These are phyloP conservation scores for Theocolax elegans DNA, from an alignment of 1,140 invertebrate genomes.

Conservation along the genomic window DNA sequence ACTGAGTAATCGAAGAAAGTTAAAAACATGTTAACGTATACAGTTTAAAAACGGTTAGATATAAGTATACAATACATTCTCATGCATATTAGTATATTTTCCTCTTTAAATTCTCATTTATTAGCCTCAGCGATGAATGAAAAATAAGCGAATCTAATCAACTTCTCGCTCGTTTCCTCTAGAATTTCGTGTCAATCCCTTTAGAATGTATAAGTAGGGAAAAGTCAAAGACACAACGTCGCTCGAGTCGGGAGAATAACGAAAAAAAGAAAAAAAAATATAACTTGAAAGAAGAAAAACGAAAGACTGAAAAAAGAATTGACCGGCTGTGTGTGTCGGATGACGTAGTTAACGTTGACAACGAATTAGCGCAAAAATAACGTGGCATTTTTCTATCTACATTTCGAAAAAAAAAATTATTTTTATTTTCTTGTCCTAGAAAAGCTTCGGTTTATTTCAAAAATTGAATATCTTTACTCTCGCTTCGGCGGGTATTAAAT, in stretches of 20 bases:
- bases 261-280: background rate
- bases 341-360: background rate
- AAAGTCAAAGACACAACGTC: background rate
- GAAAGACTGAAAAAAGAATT: background rate
- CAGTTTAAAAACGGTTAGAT: no score
- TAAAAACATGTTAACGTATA: background rate
- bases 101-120: background rate
- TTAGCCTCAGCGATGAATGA: constrained; percentile 13
- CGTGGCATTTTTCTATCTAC: background rate
- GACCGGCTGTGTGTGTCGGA: background rate
- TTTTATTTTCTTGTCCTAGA: no score
- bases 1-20: background rate
- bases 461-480: no score
- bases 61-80: no score
- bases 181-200: background rate
- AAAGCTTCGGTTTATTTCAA: no score
- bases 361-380: constrained; percentile 15
- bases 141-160: constrained; percentile 29
- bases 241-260: background rate
- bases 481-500: no score
- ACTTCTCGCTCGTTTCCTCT: background rate
- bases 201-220: background rate
- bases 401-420: background rate
- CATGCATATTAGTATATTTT: background rate
- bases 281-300: background rate